A percentile compares a stretch with the other conserved stretches of the same genome.
These are phyloP conservation scores for Pyrrhosoma nymphula DNA, from an alignment of 2,888 invertebrate species.

Conservation along the genomic window DNA sequence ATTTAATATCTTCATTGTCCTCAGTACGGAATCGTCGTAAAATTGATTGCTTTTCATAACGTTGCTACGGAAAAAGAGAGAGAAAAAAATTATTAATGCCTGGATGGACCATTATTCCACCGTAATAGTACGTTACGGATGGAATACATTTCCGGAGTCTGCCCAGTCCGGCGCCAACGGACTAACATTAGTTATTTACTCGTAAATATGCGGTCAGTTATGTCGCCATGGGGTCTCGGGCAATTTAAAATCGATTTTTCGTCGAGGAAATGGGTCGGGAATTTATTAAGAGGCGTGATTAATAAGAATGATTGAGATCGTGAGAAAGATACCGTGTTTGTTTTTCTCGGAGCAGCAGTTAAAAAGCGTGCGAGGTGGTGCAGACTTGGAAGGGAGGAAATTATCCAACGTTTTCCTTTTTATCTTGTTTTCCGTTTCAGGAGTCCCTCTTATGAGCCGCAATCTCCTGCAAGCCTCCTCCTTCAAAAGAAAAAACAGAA, in stretches of 20 bases:
- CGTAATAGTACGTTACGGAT: constrained; percentile 15
- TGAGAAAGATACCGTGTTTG: constrained; percentile 34
- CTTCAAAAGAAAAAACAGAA: neutral
- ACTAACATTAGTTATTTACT: constrained; percentile 33
- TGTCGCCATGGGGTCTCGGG: neutral
- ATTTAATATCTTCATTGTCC: constrained; percentile 11
- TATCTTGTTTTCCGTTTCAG: neutral
- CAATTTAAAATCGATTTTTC: constrained; percentile 65
- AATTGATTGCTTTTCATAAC: constrained; percentile 12
- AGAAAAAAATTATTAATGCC: neutral
- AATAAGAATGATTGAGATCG: constrained; percentile 22
- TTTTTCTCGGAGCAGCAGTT: constrained; percentile 37
- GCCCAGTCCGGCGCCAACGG: neutral
- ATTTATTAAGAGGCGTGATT: constrained; percentile 39
- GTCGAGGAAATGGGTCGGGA: constrained; percentile 36
- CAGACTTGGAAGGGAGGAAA: neutral
- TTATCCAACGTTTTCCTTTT: neutral
- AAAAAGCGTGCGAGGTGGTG: neutral
- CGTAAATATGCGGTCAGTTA: constrained; percentile 29
- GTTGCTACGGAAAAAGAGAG: neutral
- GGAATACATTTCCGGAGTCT: constrained; percentile 39
- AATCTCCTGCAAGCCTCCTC: neutral
- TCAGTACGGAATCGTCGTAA: neutral
- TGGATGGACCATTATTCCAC: constrained; percentile 18
- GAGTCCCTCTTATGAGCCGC: neutral